Evolutionary conservation across 2,113 vertebrate genomes (phyloP), one percentile per base, ranked within the genome.

Genomic region (Neodon shergylaensis): DNA sequence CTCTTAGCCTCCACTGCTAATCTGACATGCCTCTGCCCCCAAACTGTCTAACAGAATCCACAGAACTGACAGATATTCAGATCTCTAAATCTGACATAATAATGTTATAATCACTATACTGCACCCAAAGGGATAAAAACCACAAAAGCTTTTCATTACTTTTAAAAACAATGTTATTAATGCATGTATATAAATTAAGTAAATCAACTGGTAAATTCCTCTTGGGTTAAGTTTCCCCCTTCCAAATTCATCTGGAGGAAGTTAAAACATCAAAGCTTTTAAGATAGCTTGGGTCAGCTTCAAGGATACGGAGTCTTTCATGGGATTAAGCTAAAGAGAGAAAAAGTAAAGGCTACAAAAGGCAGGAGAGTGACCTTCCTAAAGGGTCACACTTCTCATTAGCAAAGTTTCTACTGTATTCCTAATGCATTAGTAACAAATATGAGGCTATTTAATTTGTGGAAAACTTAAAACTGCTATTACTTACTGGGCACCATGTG

Each of bases 111-210:
- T 78, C 72, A 91, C 63, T 74, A 85, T 24, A 36, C n/a, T 94
- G 63, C n/a, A 83, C 89, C 87, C 88, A 79, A 61, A 88, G 33
- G 36, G 24, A 72, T 78, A 66, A 82, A 96, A 96, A 87, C 7
- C 68, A 70, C 39, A 14, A 31, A 96, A 26, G 22, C 68, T 87
- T 92, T 95, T 79, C 95, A 96, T 90, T 47, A 86, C n/a, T 94
- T 94, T 54, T n/a, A 52, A 83, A 95, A 94, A 94, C 78, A 96
- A 92, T 78, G 39, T 61, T 82, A 58, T 96, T 47, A 94, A 92
- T 63, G 7, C 3, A 68, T 58, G n/a, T 74, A 82, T 66, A 89
- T 42, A 87, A 58, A 89, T 81, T 83, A 94, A 97, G 47, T 44
- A 96, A 95, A 72, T 78, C 89, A 87, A 93, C 0, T 93, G 44